Conservation (phyloP, 1,140 invertebrate genomes). For the Maniola jurtina region DNA sequence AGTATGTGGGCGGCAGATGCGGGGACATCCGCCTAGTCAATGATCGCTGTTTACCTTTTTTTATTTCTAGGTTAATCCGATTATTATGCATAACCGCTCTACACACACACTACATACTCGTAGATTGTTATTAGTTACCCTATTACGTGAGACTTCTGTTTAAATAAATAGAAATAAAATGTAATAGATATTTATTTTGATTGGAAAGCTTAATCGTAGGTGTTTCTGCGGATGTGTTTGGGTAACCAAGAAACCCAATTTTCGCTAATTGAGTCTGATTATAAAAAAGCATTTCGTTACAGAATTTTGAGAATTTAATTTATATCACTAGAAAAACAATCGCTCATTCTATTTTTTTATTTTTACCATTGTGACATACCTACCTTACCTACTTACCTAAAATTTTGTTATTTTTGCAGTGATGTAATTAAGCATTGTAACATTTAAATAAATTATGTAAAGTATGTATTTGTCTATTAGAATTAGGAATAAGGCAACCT, state of each 20-base stretch:
- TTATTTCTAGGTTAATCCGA: conserved; percentile 18
- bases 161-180: too few relatives aligned
- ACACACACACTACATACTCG: too few relatives aligned
- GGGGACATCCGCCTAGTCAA: conserved; percentile 11
- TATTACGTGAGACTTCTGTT: neutral
- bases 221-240: neutral
- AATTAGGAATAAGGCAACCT: too few relatives aligned
- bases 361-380: neutral
- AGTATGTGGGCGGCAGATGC: conserved; percentile 4
- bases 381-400: too few relatives aligned
- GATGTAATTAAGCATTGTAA: too few relatives aligned
- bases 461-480: too few relatives aligned
- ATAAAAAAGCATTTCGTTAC: conserved; percentile 1
- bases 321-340: neutral
- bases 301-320: neutral
- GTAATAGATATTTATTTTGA: too few relatives aligned
- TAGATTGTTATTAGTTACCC: neutral
- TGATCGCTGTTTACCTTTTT: conserved; percentile 10
- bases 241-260: conserved; percentile 1
- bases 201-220: neutral
- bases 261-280: neutral
- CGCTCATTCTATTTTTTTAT: neutral
- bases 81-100: conserved; percentile 9
- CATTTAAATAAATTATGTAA: too few relatives aligned
- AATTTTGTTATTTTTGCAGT: neutral